A percentile compares a stretch with the other conserved stretches of the same genome.
These are phyloP conservation scores for Leucosticte australis DNA, from an alignment of 2,113 vertebrate species.

Conservation along the genomic window DNA sequence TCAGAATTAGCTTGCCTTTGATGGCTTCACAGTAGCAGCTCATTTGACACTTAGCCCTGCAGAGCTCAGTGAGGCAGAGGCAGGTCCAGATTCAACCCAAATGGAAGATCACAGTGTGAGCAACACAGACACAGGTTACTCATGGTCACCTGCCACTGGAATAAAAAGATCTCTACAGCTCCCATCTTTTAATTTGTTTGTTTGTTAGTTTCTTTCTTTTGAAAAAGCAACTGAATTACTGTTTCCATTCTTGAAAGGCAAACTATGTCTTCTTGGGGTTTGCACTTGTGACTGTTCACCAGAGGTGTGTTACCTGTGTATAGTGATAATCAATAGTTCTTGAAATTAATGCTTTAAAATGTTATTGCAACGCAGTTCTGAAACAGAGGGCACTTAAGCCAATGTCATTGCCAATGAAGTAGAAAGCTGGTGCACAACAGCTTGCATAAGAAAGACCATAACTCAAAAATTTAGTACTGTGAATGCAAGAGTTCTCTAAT, in stretches of 20 bases:
- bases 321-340: slow-evolving; percentile 1
- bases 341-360: slow-evolving; percentile 41
- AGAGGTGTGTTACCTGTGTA: not conserved
- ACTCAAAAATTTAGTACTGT: not conserved
- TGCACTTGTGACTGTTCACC: not conserved
- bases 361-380: slow-evolving; percentile 2
- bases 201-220: not conserved
- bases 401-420: not conserved
- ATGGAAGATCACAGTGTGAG: not conserved
- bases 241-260: not conserved
- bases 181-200: not conserved
- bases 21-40: not conserved
- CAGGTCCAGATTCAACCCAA: not conserved
- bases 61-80: not conserved
- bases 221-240: not conserved
- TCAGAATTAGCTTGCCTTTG: not conserved
- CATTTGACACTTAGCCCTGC: not conserved
- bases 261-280: not conserved
- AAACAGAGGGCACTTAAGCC: slow-evolving; percentile 10
- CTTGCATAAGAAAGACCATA: not conserved
- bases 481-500: not conserved
- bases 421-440: not conserved
- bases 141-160: not conserved
- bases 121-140: not conserved
- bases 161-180: not conserved